A percentile compares a stretch with the other conserved stretches of the same genome.
Conservation (phyloP, 2,888 invertebrate genomes). For the Phragmatobia fuliginosa region DNA sequence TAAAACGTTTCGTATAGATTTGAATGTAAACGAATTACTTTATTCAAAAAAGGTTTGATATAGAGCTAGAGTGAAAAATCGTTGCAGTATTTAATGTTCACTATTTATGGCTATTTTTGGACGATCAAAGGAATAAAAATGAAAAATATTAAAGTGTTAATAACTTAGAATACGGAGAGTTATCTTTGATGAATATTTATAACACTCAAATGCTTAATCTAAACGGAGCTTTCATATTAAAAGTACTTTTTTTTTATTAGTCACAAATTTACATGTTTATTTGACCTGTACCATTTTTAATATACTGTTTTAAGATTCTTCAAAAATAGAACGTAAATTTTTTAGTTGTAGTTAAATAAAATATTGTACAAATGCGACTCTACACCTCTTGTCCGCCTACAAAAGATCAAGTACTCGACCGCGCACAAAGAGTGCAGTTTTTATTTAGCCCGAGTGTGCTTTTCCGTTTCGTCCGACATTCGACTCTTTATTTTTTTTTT, state of each 20-base stretch:
- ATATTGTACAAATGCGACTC: conserved; percentile 47
- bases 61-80: no score
- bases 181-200: no score
- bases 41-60: no score
- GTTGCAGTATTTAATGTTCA: not conserved
- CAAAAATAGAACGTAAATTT: not conserved
- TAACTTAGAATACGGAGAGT: no score
- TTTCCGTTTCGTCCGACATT: conserved; percentile 69
- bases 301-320: no score
- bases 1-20: not conserved
- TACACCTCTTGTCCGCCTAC: conserved; percentile 58
- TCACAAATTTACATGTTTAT: no score
- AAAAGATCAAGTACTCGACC: conserved; percentile 79
- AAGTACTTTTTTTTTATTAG: no score
- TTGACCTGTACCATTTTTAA: no score
- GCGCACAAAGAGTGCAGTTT: conserved; percentile 72
- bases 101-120: not conserved
- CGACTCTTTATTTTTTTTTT: conserved; percentile 69
- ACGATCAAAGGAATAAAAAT: no score
- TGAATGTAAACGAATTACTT: not conserved
- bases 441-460: conserved; percentile 75
- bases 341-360: not conserved
- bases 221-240: no score
- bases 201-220: no score
- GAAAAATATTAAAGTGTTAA: no score